Base-by-base conservation (phyloP, 2,797 vertebrate species). In the Sandelia bainsii region DNA sequence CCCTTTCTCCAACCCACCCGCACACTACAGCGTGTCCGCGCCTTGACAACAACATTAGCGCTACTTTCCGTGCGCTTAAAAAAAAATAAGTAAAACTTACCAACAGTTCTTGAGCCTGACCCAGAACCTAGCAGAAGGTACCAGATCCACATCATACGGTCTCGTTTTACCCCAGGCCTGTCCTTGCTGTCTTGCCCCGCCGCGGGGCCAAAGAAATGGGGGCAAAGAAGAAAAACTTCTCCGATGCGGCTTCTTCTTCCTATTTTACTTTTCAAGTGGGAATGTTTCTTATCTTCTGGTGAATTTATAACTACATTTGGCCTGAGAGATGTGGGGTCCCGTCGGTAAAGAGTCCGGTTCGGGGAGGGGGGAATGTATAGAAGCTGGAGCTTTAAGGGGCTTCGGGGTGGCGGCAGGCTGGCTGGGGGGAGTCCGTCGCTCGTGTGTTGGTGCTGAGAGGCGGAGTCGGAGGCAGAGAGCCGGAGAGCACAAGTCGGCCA, bases 131-230 rank as follows among this genome's bases (percentile, higher is more conserved):
- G 94, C 84, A 95, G 89, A 59, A 95, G 91, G 87, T 93, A 95
- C 94, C 94, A 95, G 90, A 95, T 92, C 95, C 94, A 95, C 95
- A 95, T 95, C 91, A 72, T 95, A 82, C 73, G 81, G 51, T 69
- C 80, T 79, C 62, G 83, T 42, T 40, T 72, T 29, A 14, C 75
- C 58, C 72, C 69, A 77, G 82, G 87, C 83, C 92, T 89, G 86
- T 62, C 62, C 73, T 54, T 8, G 60, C 66, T 71, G 70, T 89
- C 75, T 86, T 85, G 84, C 87, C 92, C 88, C 91, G 80, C 90
- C 51, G 86, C 84, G 87, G 92, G 91, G 87, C 91, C 79, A 89
- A 72, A 81, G 86, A 82, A 75, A 74, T 69, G 83, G 85, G 83
- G 77, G 70, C 71, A 42, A 72, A 74, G 56, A 56, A 27, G 58